Base-by-base conservation (phyloP, 2,888 invertebrate species). In the Phania funesta region DNA sequence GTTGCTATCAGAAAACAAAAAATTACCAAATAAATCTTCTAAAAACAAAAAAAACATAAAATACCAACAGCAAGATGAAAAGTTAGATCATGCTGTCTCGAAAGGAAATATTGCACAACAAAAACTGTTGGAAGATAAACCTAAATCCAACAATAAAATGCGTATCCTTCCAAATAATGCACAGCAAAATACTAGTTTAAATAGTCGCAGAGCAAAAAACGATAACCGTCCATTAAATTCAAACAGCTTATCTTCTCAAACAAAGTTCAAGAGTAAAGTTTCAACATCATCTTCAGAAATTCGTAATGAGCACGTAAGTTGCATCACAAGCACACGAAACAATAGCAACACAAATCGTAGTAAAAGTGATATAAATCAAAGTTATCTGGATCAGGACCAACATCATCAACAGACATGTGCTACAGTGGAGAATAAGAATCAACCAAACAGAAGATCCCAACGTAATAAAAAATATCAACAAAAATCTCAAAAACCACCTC, bases 391-490 rank as follows among this genome's bases (percentile, higher is more conserved):
- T 9, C 46, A 46, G 24, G 70, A 32, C 8, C 54, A 48, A 62
- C 71, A 68, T 11, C 65, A 73, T n/a, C 70, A 50, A 11, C 80
- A 73, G 3, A 22, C 18, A 16, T 26, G 64, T 24, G 65, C 46
- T 7, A 73, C 56, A 11, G 70, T 62, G 13, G 84, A 83, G 8
- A 77, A 73, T 24, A 85, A 84, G 3, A 84, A 68, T 52, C 75
- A 79, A 1, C 68, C 86, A 60, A 85, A 83, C 50, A 86, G 85
- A 62, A 71, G 85, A 46, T 68, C 82, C 2, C 86, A 86, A 67
- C 81, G 84, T 26, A 84, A 78, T 73, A 86, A 87, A 73, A 84
- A 84, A n/a, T 86, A 85, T 74, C 74, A 81, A 26, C 85, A 85
- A 77, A 85, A 85, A 68, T 84, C 78, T 46, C 84, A 84, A 38